Evolutionary conservation across 2,113 vertebrate genomes (phyloP).

Genomic region (Elgaria multicarinata): DNA sequence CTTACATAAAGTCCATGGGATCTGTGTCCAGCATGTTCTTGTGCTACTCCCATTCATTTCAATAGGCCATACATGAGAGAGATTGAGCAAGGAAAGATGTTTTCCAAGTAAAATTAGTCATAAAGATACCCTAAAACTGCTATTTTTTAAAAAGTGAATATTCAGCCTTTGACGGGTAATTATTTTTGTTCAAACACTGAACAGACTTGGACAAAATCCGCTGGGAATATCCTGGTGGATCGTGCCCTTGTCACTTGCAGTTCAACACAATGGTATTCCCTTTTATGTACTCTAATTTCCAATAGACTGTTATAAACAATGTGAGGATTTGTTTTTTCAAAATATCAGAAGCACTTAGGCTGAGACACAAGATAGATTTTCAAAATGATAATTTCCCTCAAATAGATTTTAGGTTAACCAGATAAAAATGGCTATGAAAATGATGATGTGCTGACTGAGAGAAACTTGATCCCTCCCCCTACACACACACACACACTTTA

Average conservation of each 20-base stretch:
- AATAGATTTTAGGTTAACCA: slow-evolving; percentile 66
- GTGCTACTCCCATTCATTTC: not conserved
- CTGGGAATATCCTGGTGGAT: not conserved
- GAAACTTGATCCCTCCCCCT: slow-evolving; percentile 52
- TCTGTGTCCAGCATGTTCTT: not conserved
- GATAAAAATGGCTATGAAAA: slow-evolving; percentile 65
- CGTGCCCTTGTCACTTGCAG: slow-evolving; percentile 43
- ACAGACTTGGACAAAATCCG: not conserved
- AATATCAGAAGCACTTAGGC: slow-evolving; percentile 74
- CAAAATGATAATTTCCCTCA: slow-evolving; percentile 75
- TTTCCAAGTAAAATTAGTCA: not conserved
- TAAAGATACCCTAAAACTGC: not conserved
- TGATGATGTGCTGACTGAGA: slow-evolving; percentile 61
- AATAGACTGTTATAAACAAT: slow-evolving; percentile 71
- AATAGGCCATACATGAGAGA: not conserved
- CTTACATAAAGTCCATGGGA: not conserved
- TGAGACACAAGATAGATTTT: slow-evolving; percentile 74
- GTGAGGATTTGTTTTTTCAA: slow-evolving; percentile 74
- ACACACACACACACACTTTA: slow-evolving; percentile 45
- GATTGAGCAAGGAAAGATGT: not conserved
- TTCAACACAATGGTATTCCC: slow-evolving; percentile 69
- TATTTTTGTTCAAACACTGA: not conserved
- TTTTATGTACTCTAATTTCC: slow-evolving; percentile 70
- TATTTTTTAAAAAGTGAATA: not conserved
- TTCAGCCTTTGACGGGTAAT: no score